A percentile compares a stretch with the other conserved stretches of the same genome.
phyloP scores from a whole-genome alignment of 2,888 invertebrate genomes.

The Hetaerina titia region DNA sequence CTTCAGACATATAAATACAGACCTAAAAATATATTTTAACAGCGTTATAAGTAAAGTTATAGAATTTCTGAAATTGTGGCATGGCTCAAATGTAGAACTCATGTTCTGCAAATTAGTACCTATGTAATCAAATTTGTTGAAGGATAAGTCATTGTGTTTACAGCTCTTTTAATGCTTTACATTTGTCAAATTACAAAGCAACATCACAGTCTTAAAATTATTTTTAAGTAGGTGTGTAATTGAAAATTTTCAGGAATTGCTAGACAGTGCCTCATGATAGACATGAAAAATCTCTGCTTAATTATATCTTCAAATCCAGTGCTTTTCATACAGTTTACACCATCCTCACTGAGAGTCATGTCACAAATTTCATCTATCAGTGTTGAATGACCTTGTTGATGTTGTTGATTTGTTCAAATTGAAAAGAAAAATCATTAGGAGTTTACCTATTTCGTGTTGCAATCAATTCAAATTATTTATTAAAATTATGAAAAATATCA shows the following conservation, averaged over 20 bases:
- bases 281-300: neutral
- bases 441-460: slow-evolving; percentile 55
- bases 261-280: neutral
- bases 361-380: slow-evolving; percentile 47
- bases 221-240: neutral
- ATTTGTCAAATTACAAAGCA: neutral
- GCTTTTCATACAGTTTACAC: neutral
- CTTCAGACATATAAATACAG: neutral
- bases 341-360: slow-evolving; percentile 6
- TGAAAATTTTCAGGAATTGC: no score
- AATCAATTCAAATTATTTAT: slow-evolving; percentile 37
- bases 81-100: slow-evolving; percentile 10
- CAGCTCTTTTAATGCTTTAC: neutral
- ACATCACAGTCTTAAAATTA: neutral
- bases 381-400: slow-evolving; percentile 52
- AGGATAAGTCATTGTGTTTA: neutral
- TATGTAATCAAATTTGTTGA: neutral
- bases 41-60: slow-evolving; percentile 14
- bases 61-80: slow-evolving; percentile 44
- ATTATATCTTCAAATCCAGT: neutral
- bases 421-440: slow-evolving; percentile 1
- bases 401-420: slow-evolving; percentile 50
- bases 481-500: neutral
- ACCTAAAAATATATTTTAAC: slow-evolving; percentile 62
- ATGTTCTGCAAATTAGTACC: neutral